Evolutionary conservation across 1,140 invertebrate genomes (phyloP).

Genomic region (Rhizoglyphus robini): DNA sequence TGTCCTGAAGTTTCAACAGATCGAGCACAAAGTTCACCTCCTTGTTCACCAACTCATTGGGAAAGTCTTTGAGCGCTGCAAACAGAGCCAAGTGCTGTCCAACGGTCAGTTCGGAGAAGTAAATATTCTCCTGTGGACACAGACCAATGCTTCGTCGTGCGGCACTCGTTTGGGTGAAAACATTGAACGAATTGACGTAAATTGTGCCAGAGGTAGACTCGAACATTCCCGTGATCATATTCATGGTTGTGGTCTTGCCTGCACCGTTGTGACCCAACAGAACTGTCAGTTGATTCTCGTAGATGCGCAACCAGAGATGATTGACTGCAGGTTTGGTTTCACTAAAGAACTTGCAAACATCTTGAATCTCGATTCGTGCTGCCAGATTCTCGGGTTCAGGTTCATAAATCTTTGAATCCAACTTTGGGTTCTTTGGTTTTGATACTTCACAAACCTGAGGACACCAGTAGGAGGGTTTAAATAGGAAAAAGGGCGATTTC

Average conservation of each 20-base stretch:
- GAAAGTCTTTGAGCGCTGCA: constrained; percentile 45
- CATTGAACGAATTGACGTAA: constrained; percentile 49
- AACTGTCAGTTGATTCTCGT: constrained; percentile 67
- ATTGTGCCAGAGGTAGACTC: constrained; percentile 54
- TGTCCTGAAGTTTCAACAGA: constrained; percentile 42
- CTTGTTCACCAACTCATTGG: constrained; percentile 38
- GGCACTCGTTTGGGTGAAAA: constrained; percentile 37
- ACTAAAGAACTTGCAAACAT: background rate
- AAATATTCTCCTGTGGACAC: constrained; percentile 60
- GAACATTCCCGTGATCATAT: constrained; percentile 57
- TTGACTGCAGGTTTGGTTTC: constrained; percentile 51
- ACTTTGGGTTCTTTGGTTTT: background rate
- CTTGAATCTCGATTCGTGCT: constrained; percentile 22
- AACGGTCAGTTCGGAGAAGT: constrained; percentile 36
- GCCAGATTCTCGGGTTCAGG: constrained; percentile 31
- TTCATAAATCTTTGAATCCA: constrained; percentile 13
- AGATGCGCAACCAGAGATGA: constrained; percentile 51
- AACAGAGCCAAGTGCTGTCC: constrained; percentile 22
- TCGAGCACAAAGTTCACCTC: constrained; percentile 36
- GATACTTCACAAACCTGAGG: constrained; percentile 21
- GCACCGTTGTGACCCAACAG: constrained; percentile 73
- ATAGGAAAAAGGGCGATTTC: constrained; percentile 38
- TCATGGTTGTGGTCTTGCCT: constrained; percentile 67
- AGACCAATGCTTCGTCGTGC: constrained; percentile 59
- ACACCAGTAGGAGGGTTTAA: constrained; percentile 37